Percentiles rank a stretch among this genome's conserved stretches.
phyloP scores from a whole-genome alignment of 53 echinoderm and acorn worm species.

The Zoroaster sp. region DNA sequence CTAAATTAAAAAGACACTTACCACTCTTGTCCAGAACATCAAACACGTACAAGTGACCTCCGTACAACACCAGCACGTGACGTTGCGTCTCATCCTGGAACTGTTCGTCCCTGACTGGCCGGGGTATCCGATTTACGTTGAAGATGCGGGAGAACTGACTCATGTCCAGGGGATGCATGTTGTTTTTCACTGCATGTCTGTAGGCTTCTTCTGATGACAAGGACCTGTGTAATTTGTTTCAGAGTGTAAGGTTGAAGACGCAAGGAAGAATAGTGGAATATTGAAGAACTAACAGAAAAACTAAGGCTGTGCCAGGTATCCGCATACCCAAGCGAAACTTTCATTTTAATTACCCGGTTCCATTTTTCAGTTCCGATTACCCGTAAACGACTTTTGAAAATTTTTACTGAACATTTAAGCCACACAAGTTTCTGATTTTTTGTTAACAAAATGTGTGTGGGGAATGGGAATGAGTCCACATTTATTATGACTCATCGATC shows the following conservation, averaged over 20 bases:
- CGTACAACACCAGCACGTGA: conserved; percentile 80
- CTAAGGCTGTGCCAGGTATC: no score
- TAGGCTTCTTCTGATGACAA: conserved; percentile 70
- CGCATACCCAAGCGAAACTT: no score
- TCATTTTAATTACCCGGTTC: no score
- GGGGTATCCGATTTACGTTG: conserved; percentile 83
- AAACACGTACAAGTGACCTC: conserved; percentile 77
- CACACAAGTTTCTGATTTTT: no score
- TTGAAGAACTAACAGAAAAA: no score
- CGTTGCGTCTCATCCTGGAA: conserved; percentile 53
- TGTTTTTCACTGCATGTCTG: conserved; percentile 72
- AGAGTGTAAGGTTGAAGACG: background rate
- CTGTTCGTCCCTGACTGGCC: conserved; percentile 66
- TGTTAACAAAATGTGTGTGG: no score
- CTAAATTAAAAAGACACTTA: no score
- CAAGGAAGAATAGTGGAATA: background rate
- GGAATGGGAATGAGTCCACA: no score
- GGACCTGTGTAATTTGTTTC: background rate
- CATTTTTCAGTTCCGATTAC: no score
- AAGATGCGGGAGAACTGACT: conserved; percentile 85
- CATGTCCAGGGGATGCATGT: conserved; percentile 90
- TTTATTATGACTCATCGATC: no score
- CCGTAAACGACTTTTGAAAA: no score
- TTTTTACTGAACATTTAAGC: no score
- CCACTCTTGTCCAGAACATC: conserved; percentile 82